These are phyloP conservation scores for Cancer borealis DNA, from an alignment of 2,888 invertebrate genomes.

Conservation along the genomic window DNA sequence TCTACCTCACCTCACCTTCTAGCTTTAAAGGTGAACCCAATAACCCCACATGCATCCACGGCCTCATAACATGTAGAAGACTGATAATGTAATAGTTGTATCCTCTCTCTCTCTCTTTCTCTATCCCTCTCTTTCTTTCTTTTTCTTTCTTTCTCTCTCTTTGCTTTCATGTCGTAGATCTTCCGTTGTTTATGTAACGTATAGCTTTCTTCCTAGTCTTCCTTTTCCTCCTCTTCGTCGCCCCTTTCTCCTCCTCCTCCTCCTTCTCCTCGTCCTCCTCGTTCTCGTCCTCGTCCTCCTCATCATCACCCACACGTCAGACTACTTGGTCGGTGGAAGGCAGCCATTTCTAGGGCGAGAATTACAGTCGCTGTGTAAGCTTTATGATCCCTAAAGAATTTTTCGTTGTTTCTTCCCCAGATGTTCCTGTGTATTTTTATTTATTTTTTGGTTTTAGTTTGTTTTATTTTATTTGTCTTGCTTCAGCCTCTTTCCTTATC, in stretches of 20 bases:
- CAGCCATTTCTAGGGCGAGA: neutral
- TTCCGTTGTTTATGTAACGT: no score
- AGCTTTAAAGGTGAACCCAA: neutral
- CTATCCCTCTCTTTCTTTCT: no score
- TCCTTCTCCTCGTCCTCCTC: neutral
- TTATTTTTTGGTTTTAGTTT: no score
- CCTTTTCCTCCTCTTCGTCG: no score
- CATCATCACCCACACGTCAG: neutral
- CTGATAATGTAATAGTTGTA: no score
- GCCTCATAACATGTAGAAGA: neutral
- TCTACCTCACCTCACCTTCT: neutral
- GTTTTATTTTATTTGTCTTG: no score
- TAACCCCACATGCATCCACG: neutral
- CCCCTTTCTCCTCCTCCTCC: neutral
- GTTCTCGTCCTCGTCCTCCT: neutral
- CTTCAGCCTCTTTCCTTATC: neutral
- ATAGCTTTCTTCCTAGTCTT: no score
- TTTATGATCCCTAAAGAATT: conserved; percentile 6
- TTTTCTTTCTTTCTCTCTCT: no score
- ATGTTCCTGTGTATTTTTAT: no score
- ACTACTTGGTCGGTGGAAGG: neutral
- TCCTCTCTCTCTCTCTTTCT: no score
- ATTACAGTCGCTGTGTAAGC: neutral
- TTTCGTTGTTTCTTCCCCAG: neutral
- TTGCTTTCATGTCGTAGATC: no score